Evolutionary conservation across 2,113 vertebrate genomes (phyloP).

Genomic region (Cyanistes caeruleus): DNA sequence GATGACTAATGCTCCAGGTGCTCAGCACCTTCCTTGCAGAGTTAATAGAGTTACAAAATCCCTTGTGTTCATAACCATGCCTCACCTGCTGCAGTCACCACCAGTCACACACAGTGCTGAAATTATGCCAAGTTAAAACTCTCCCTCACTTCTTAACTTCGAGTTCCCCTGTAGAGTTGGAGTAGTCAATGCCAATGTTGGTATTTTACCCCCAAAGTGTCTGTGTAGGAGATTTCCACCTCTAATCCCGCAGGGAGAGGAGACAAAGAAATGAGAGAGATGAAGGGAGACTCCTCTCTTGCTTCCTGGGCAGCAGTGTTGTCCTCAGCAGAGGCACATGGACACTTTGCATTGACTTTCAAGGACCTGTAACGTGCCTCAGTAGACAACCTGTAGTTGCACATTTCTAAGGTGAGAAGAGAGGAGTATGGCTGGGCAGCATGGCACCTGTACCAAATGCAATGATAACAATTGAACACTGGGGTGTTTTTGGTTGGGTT

Average conservation of each 20-base stretch:
- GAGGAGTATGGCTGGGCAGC: background rate
- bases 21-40: background rate
- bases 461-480: background rate
- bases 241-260: background rate
- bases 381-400: background rate
- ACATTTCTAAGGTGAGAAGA: background rate
- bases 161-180: background rate
- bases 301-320: background rate
- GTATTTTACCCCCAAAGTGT: background rate
- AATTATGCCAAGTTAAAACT: background rate
- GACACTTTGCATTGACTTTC: background rate
- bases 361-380: rapidly evolving
- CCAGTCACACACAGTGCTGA: background rate
- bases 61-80: background rate
- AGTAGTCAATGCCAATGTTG: background rate
- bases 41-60: background rate
- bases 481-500: background rate
- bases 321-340: rapidly evolving
- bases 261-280: background rate
- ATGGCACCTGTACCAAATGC: background rate
- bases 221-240: background rate
- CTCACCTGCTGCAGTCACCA: background rate
- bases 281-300: background rate
- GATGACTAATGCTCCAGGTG: background rate
- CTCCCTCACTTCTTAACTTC: background rate